Base-by-base conservation (phyloP, 2,113 vertebrate genomes). In the Salvator merianae region DNA sequence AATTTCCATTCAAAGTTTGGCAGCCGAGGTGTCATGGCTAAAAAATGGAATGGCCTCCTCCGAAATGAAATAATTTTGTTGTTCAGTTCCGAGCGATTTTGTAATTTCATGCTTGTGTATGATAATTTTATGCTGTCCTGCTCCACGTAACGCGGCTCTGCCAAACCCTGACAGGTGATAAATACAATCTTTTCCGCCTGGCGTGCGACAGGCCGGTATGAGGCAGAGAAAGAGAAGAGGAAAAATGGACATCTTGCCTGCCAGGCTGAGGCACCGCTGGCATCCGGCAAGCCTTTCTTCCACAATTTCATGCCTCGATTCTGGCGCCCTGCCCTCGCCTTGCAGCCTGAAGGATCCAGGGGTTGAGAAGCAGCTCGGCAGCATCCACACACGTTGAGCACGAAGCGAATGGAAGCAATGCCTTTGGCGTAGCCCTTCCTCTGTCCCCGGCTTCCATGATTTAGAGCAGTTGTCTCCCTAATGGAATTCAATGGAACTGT, bases 51-150 rank as follows among this genome's bases (percentile, higher is more conserved):
- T 94, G 94, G 97, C 96, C 97, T 97, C 95, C 95, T 95, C 93
- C 91, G 93, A 97, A 97, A 98, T 97, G 96, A 98, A 98, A 98
- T 98, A 96, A 98, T 98, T 98, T 98, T 99, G 98, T 99, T 98
- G 98, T 98, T 97, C 97, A 98, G 98, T 99, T 98, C 98, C 95
- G 92, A 98, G 98, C 97, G 96, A 97, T 99, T 99, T 98, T 98
- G 98, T 99, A 99, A 99, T 99, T 99, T 99, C 98, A 99, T 99
- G 98, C 98, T 98, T 98, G 98, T 98, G 98, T 99, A 99, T 99
- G 98, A 99, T 99, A 99, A 99, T 99, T 99, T 99, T 99, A 99
- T 99, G 98, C 98, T 99, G 98, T 98, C 98, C 98, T 99, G 98
- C 98, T 97, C 97, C 98, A 97, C 97, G 97, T 99, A 99, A 98